Conservation (phyloP, 2,113 vertebrate genomes). For the Lasiurus cinereus region DNA sequence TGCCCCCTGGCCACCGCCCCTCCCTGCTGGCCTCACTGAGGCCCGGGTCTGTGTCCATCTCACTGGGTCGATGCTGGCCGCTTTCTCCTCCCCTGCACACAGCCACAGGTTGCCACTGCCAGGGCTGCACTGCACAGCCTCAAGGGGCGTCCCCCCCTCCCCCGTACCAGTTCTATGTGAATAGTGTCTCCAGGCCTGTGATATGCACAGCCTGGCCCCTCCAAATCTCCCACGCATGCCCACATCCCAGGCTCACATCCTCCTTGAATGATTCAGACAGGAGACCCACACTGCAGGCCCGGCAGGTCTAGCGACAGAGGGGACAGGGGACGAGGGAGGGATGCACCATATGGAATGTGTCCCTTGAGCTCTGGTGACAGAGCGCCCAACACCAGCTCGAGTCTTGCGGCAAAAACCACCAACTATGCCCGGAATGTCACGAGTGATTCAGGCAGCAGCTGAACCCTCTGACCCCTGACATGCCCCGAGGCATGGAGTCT, state of each 20-base stretch:
- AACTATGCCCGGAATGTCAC: slow-evolving; percentile 55
- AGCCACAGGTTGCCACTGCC: neutral
- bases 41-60: slow-evolving; percentile 76
- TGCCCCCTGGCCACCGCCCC: too few relatives aligned
- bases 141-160: neutral
- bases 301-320: slow-evolving; percentile 80
- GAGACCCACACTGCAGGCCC: slow-evolving; percentile 83
- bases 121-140: slow-evolving; percentile 36
- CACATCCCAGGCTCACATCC: neutral
- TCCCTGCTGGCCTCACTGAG: neutral
- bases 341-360: slow-evolving; percentile 83
- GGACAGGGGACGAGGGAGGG: neutral
- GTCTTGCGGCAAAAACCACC: slow-evolving; percentile 60
- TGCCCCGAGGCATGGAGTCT: fast-evolving
- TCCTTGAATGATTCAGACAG: slow-evolving; percentile 76
- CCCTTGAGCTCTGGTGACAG: slow-evolving; percentile 82
- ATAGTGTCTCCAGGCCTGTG: neutral
- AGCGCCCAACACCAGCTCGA: slow-evolving; percentile 70
- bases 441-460: slow-evolving; percentile 34
- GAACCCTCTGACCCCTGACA: slow-evolving; percentile 63
- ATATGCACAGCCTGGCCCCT: fast-evolving
- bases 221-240: fast-evolving
- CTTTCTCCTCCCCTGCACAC: neutral
- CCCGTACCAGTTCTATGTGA: fast-evolving
- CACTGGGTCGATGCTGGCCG: slow-evolving; percentile 38